phyloP scores from a whole-genome alignment of 1,140 invertebrate genomes.

The Drepana arcuata region DNA sequence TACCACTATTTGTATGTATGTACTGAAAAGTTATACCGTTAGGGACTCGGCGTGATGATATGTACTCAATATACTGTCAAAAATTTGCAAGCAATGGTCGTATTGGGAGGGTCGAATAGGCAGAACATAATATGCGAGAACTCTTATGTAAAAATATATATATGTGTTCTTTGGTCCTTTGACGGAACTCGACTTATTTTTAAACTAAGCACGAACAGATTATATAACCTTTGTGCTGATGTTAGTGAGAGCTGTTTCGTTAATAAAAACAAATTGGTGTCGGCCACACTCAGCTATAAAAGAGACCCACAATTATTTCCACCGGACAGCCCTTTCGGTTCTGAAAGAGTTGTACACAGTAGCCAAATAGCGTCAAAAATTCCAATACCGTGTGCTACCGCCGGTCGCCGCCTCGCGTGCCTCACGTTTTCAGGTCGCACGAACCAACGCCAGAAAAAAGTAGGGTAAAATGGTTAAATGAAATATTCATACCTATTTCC shows the following conservation, averaged over 20 bases:
- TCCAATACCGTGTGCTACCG: constrained; percentile 22
- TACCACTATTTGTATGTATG: too few species aligned
- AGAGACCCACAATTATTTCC: constrained; percentile 16
- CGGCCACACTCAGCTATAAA: constrained; percentile 11
- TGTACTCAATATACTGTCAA: not conserved
- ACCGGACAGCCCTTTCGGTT: constrained; percentile 8
- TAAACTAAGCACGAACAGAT: too few species aligned
- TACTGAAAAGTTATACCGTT: too few species aligned
- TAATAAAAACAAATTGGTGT: constrained; percentile 20
- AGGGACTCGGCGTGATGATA: too few species aligned
- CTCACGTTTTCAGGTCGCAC: constrained; percentile 37
- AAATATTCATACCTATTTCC: constrained; percentile 34
- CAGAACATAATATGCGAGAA: too few species aligned
- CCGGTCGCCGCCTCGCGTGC: constrained; percentile 23
- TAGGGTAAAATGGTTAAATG: constrained; percentile 24
- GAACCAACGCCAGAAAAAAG: constrained; percentile 25
- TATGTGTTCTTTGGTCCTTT: constrained; percentile 2
- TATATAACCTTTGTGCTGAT: constrained; percentile 13
- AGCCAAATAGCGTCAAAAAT: constrained; percentile 24
- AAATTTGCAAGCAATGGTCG: not conserved
- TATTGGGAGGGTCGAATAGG: not conserved
- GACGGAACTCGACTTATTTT: too few species aligned
- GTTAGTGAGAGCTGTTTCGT: constrained; percentile 4
- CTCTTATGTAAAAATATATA: constrained; percentile 6
- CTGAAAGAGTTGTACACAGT: constrained; percentile 20